Evolutionary conservation across 1,140 invertebrate species (phyloP).

Genomic region (Chymomyza costata): DNA sequence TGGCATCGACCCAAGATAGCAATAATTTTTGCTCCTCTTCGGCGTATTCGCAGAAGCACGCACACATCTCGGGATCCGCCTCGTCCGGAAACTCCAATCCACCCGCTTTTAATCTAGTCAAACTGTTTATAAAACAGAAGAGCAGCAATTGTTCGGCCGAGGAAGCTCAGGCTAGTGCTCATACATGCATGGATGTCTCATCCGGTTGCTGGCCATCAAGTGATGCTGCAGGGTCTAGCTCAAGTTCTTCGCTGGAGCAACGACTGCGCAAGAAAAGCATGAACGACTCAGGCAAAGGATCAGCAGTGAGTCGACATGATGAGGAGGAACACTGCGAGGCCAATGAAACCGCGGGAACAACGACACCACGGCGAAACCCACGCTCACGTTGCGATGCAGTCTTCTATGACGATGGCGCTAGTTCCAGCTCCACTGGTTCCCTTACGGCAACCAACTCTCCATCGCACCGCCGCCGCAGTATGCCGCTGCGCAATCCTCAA

Average conservation of each 20-base stretch:
- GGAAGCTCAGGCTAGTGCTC: constrained; percentile 56
- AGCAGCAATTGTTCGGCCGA: constrained; percentile 80
- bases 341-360: neutral
- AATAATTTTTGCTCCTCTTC: constrained; percentile 46
- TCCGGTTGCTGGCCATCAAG: constrained; percentile 79
- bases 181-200: constrained; percentile 80
- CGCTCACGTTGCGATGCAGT: constrained; percentile 46
- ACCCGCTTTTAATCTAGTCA: constrained; percentile 85
- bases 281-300: constrained; percentile 76
- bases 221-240: constrained; percentile 62
- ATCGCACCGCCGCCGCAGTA: constrained; percentile 65
- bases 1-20: constrained; percentile 74
- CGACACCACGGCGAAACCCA: constrained; percentile 49
- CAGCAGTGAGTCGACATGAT: constrained; percentile 75
- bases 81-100: constrained; percentile 71
- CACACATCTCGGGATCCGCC: constrained; percentile 59
- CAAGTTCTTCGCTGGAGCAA: constrained; percentile 63
- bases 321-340: constrained; percentile 49
- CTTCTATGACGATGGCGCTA: constrained; percentile 60
- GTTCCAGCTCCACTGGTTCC: constrained; percentile 63
- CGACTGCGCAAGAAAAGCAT: constrained; percentile 74
- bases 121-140: constrained; percentile 92
- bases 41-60: constrained; percentile 13
- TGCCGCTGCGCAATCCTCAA: constrained; percentile 67
- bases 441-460: constrained; percentile 60